phyloP scores from a whole-genome alignment of 2,113 vertebrate species.

The Gallinago media region DNA sequence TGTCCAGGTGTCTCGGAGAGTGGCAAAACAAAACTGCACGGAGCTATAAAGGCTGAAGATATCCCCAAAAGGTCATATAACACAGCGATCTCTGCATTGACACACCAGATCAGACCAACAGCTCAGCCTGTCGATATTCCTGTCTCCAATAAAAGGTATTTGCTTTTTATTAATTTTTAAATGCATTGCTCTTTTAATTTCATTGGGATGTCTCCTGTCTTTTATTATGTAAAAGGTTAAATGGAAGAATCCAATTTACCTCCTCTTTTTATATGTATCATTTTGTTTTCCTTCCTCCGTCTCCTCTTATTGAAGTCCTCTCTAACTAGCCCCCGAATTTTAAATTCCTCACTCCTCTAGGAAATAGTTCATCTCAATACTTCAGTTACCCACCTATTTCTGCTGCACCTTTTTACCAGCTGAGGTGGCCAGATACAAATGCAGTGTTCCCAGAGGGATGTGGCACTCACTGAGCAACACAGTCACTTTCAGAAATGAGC shows the following conservation, averaged over 20 bases:
- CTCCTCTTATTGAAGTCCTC: slow-evolving; percentile 17
- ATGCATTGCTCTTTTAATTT: slow-evolving; percentile 11
- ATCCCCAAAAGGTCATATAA: neutral
- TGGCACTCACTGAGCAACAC: neutral
- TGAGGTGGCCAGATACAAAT: neutral
- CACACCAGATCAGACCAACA: neutral
- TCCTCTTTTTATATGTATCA: neutral
- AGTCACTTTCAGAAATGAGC: neutral
- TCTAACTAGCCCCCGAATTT: neutral
- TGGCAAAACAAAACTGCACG: neutral
- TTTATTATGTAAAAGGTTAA: slow-evolving; percentile 66
- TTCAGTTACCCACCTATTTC: neutral
- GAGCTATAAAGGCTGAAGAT: neutral
- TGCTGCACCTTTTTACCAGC: neutral
- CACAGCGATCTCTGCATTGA: neutral
- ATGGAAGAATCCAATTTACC: slow-evolving; percentile 44
- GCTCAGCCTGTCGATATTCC: neutral
- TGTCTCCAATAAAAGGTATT: slow-evolving; percentile 28
- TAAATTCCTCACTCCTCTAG: neutral
- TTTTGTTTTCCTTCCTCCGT: slow-evolving; percentile 41
- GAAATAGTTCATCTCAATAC: accelerated
- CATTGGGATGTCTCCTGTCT: slow-evolving; percentile 45
- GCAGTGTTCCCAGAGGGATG: neutral
- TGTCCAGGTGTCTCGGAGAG: neutral
- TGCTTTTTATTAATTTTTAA: slow-evolving; percentile 61